Percentiles rank a stretch among this genome's conserved stretches.
These are phyloP conservation scores for Peromyscus leucopus DNA, from an alignment of 2,113 vertebrate species.

Conservation along the genomic window DNA sequence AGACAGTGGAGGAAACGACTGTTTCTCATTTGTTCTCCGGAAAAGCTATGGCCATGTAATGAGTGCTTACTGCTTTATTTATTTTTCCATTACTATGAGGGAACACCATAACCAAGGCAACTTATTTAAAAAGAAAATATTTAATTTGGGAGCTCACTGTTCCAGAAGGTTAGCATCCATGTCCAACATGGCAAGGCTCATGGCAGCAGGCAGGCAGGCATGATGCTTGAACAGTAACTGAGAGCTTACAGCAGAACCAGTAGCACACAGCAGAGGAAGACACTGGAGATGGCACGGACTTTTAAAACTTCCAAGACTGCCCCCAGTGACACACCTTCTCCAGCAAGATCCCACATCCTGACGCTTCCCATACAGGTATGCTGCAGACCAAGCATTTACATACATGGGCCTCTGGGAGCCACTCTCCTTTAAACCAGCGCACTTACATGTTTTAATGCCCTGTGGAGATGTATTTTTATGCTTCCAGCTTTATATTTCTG, in stretches of 20 bases:
- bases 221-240: neutral
- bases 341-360: neutral
- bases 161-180: neutral
- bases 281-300: too few relatives aligned
- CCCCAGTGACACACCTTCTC: neutral
- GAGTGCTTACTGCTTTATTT: neutral
- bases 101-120: neutral
- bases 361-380: neutral
- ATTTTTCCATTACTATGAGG: neutral
- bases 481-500: neutral
- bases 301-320: neutral
- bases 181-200: fast-evolving
- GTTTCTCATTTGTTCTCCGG: neutral
- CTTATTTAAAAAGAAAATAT: neutral
- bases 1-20: neutral
- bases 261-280: neutral
- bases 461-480: neutral
- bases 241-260: neutral
- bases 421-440: neutral
- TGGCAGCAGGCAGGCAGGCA: neutral
- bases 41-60: neutral
- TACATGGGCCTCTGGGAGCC: too few relatives aligned
- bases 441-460: neutral
- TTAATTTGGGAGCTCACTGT: neutral
- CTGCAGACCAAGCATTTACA: neutral